phyloP scores from a whole-genome alignment of 2,888 invertebrate species.

The Acronicta aceris region DNA sequence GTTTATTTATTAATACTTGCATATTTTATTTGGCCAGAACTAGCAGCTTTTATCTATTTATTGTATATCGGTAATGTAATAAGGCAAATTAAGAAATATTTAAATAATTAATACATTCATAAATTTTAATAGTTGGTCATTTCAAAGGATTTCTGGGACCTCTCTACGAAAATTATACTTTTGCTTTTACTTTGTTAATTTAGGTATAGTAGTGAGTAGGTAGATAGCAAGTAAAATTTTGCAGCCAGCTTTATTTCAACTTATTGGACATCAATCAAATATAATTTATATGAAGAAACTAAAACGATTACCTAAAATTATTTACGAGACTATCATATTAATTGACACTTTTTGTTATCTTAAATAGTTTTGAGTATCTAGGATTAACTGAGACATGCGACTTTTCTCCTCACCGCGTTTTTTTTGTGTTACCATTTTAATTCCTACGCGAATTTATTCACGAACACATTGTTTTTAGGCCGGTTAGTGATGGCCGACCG shows the following conservation, averaged over 20 bases:
- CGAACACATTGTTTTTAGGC: slow-evolving; percentile 53
- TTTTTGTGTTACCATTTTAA: slow-evolving; percentile 37
- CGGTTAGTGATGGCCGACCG: slow-evolving; percentile 40
- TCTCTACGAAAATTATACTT: no score
- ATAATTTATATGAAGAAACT: no score
- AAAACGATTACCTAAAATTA: background rate
- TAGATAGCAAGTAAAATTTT: background rate
- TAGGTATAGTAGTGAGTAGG: background rate
- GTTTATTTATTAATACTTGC: background rate
- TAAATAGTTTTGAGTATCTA: slow-evolving; percentile 13
- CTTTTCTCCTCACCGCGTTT: slow-evolving; percentile 32
- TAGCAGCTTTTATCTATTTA: background rate
- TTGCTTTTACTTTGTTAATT: no score
- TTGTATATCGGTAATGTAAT: background rate
- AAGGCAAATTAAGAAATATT: no score
- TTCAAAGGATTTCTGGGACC: no score
- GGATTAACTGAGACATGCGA: slow-evolving; percentile 39
- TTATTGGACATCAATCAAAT: no score
- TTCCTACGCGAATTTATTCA: slow-evolving; percentile 37
- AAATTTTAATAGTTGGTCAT: no score
- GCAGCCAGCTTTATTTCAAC: background rate
- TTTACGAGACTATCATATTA: background rate
- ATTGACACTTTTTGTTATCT: slow-evolving; percentile 28
- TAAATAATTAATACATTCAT: no score
- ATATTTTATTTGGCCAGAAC: background rate